Evolutionary conservation across 2,888 invertebrate genomes (phyloP).

Genomic region (Ophraella communa): DNA sequence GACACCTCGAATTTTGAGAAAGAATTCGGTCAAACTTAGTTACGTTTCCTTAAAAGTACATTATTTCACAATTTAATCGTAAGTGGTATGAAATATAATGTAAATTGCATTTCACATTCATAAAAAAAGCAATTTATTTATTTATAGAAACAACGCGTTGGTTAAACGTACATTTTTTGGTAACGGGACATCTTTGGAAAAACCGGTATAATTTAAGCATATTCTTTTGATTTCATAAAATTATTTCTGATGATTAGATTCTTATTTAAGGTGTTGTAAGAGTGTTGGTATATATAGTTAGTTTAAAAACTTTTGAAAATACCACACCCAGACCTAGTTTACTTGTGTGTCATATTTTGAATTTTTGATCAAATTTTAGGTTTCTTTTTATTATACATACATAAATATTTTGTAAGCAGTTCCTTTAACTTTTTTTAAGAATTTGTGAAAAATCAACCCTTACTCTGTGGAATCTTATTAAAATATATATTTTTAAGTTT

Average conservation of each 20-base stretch:
- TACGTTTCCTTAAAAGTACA: not conserved
- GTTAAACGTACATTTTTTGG: slow-evolving; percentile 22
- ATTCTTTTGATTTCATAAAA: slow-evolving; percentile 1
- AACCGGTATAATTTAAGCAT: slow-evolving; percentile 21
- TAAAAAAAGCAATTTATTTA: slow-evolving; percentile 18
- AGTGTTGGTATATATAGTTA: slow-evolving; percentile 3
- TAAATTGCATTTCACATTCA: not conserved
- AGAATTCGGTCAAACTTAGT: slow-evolving; percentile 8
- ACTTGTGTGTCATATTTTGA: not conserved
- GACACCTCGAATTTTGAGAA: slow-evolving; percentile 8
- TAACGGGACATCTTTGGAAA: slow-evolving; percentile 36
- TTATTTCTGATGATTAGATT: not conserved
- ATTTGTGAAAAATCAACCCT: no score
- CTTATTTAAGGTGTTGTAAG: not conserved
- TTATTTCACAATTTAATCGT: not conserved
- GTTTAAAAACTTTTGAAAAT: not conserved
- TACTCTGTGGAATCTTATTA: no score
- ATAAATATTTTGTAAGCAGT: not conserved
- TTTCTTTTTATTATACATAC: not conserved
- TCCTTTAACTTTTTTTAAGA: not conserved
- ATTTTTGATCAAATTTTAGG: not conserved
- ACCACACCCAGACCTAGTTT: slow-evolving; percentile 12
- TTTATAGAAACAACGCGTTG: slow-evolving; percentile 40
- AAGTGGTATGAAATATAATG: not conserved
- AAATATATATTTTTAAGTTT: no score